Conservation (phyloP, 2,113 vertebrate species). For the Elgaria multicarinata region DNA sequence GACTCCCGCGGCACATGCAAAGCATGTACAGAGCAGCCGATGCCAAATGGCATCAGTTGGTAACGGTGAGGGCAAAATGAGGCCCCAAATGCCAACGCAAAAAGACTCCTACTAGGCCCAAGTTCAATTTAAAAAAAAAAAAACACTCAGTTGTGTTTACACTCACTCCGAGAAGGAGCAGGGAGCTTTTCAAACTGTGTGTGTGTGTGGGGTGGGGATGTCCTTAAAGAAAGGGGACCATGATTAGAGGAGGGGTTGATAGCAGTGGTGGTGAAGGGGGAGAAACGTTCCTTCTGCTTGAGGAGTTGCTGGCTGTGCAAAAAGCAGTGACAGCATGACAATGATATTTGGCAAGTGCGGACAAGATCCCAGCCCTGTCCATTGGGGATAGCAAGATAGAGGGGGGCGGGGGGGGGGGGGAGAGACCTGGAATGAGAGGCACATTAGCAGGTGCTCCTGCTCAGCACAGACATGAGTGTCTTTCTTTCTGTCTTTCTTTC, state of each 20-base stretch:
- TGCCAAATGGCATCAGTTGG: conserved; percentile 3
- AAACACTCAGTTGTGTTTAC: not conserved
- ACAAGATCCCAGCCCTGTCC: conserved; percentile 66
- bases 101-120: conserved; percentile 1
- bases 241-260: fast-evolving
- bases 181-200: fast-evolving
- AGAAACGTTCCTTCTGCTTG: conserved; percentile 35
- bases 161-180: not conserved
- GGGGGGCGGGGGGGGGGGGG: conserved; percentile 60
- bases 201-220: not conserved
- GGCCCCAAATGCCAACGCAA: conserved; percentile 23
- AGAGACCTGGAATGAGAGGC: conserved; percentile 61
- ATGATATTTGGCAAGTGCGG: conserved; percentile 74
- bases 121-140: conserved; percentile 6
- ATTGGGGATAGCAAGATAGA: conserved; percentile 59
- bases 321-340: conserved; percentile 70
- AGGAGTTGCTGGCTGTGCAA: conserved; percentile 64
- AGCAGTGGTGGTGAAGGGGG: conserved; percentile 23
- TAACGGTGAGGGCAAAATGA: conserved; percentile 49
- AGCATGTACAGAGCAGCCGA: conserved; percentile 21
- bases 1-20: not conserved
- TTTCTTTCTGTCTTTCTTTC: not conserved
- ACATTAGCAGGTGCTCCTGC: conserved; percentile 73
- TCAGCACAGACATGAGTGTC: conserved; percentile 38
- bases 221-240: not conserved